Evolutionary conservation across 2,797 vertebrate species (phyloP).

Genomic region (Eupleurogrammus muticus): DNA sequence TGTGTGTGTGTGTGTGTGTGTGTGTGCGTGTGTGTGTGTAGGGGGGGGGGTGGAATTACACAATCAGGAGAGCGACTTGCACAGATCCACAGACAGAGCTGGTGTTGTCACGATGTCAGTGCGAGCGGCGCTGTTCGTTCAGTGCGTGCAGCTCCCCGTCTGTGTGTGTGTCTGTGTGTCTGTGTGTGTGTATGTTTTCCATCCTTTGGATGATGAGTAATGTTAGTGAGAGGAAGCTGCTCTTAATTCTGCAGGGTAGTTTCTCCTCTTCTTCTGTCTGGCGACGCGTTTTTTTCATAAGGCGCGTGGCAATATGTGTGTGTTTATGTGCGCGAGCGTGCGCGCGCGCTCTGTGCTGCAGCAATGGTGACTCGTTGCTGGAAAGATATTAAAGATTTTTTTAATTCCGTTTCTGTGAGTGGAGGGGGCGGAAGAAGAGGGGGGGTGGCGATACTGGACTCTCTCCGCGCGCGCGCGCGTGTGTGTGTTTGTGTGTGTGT

Average conservation of each 20-base stretch:
- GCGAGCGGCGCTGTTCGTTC: constrained; percentile 49
- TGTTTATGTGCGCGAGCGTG: background rate
- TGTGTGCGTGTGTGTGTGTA: too few species aligned
- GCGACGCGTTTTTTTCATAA: constrained; percentile 31
- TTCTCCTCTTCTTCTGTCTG: constrained; percentile 3
- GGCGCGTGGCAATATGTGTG: constrained; percentile 25
- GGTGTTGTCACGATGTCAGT: constrained; percentile 73
- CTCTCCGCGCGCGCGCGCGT: background rate
- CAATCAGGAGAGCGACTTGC: constrained; percentile 64
- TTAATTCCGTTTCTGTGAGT: constrained; percentile 71
- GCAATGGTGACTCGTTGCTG: constrained; percentile 67
- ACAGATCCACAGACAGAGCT: constrained; percentile 60
- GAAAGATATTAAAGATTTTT: constrained; percentile 70
- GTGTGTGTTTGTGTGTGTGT: background rate
- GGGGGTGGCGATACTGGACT: constrained; percentile 54
- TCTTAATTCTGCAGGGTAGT: constrained; percentile 44
- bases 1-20: too few species aligned
- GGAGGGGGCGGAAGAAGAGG: constrained; percentile 64
- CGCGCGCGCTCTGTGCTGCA: constrained; percentile 53
- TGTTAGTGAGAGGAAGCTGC: constrained; percentile 41
- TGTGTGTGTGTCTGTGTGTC: too few species aligned
- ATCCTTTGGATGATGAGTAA: constrained; percentile 22
- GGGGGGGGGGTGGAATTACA: constrained; percentile 51
- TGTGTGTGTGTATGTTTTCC: too few species aligned
- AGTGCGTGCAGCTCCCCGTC: constrained; percentile 42